phyloP scores from a whole-genome alignment of 2,888 invertebrate species.

The Anthophora plumipes region DNA sequence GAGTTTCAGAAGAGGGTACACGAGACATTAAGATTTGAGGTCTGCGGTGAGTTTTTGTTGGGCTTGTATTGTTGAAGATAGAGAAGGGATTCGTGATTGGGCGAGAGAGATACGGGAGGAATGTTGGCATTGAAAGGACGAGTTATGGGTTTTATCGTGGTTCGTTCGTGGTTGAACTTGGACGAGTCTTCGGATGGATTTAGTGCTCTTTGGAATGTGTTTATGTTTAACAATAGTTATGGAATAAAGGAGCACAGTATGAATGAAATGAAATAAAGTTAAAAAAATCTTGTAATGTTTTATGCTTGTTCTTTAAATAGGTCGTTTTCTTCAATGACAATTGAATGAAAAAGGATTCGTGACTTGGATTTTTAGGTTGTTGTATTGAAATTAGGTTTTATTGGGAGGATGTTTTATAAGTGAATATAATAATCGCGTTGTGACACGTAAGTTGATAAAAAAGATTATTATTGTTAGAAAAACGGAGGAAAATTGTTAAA shows the following conservation, averaged over 20 bases:
- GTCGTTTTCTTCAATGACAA: no score
- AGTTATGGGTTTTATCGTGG: background rate
- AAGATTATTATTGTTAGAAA: no score
- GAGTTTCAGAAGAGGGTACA: background rate
- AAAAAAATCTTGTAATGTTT: no score
- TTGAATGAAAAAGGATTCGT: no score
- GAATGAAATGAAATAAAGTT: no score
- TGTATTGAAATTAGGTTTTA: no score
- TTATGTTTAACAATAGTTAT: background rate
- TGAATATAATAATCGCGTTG: no score
- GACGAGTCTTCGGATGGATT: background rate
- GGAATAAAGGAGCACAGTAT: background rate
- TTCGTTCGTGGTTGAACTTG: background rate
- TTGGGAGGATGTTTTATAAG: no score
- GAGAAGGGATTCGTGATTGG: background rate
- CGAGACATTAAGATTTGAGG: constrained; percentile 1
- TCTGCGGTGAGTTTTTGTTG: constrained; percentile 14
- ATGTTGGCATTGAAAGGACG: background rate
- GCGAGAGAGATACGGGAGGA: background rate
- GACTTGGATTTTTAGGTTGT: no score
- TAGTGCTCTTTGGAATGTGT: background rate
- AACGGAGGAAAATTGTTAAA: no score
- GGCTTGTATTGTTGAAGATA: background rate
- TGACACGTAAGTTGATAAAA: no score
- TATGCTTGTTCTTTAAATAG: no score